These are phyloP conservation scores for Trichonephila clavata DNA, from an alignment of 1,140 invertebrate genomes.

Conservation along the genomic window DNA sequence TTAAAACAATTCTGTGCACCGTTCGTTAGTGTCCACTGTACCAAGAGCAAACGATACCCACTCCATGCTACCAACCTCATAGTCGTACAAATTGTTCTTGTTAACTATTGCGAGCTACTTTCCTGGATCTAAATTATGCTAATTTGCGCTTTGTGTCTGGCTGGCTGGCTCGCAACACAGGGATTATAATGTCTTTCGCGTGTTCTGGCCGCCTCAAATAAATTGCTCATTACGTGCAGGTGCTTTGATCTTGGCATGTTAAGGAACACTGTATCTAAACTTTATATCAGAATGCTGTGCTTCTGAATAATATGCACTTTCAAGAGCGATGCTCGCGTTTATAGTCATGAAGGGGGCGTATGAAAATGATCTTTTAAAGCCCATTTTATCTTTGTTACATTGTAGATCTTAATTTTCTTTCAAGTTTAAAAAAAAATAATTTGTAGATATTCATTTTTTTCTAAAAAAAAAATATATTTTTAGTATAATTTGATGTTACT, in stretches of 20 bases:
- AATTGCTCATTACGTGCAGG: conserved; percentile 15
- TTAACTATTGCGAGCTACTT: not conserved
- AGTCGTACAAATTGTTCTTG: conserved; percentile 27
- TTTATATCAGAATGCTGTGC: not conserved
- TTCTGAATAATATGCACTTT: not conserved
- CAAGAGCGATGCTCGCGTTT: not conserved
- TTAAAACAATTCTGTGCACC: not conserved
- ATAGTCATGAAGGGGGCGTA: not conserved
- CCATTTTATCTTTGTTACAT: not conserved
- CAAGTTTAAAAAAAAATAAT: no score
- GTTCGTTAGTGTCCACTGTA: not conserved
- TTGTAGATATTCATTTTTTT: no score
- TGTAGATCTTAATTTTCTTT: not conserved
- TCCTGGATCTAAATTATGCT: conserved; percentile 20
- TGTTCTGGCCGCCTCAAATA: not conserved
- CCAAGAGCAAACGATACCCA: not conserved
- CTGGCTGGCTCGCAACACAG: not conserved
- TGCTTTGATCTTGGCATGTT: conserved; percentile 21
- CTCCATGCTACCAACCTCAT: not conserved
- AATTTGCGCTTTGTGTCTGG: not conserved
- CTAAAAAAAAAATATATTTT: no score
- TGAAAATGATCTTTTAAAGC: not conserved
- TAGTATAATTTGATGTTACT: no score
- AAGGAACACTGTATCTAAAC: not conserved
- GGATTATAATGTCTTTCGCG: not conserved